These are phyloP conservation scores for Tetheella fluctuosa DNA, from an alignment of 2,888 invertebrate genomes.

Conservation along the genomic window DNA sequence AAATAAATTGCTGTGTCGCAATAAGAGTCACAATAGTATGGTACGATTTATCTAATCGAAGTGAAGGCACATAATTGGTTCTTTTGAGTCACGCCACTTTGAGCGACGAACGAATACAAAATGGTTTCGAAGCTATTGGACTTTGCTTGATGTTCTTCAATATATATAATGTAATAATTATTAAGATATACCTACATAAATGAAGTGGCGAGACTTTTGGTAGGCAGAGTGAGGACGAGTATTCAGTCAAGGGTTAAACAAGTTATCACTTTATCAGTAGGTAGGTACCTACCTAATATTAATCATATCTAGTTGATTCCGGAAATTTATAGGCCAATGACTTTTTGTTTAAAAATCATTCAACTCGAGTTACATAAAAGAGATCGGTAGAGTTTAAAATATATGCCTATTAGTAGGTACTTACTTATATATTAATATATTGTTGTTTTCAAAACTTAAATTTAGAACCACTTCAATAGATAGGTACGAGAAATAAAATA, in stretches of 20 bases:
- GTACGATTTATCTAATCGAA: conserved; percentile 68
- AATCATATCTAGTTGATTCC: conserved; percentile 34
- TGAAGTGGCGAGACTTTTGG: not conserved
- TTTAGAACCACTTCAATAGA: no score
- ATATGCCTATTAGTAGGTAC: no score
- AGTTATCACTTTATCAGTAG: conserved; percentile 26
- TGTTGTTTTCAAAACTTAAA: no score
- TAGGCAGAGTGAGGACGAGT: conserved; percentile 9
- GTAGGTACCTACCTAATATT: not conserved
- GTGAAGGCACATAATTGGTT: conserved; percentile 67
- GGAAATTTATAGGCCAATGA: conserved; percentile 35
- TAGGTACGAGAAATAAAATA: no score
- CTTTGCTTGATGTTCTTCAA: conserved; percentile 47
- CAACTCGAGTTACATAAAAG: not conserved
- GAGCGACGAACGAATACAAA: conserved; percentile 67
- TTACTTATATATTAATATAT: no score
- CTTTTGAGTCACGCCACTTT: conserved; percentile 73
- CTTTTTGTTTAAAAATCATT: conserved; percentile 14
- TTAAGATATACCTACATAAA: not conserved
- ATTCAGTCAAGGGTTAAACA: conserved; percentile 12
- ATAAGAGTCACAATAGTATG: not conserved
- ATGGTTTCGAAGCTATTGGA: conserved; percentile 55
- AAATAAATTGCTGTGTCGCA: no score
- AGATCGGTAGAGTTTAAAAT: no score
- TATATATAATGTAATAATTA: not conserved